phyloP scores from a whole-genome alignment of 2,888 invertebrate genomes.

The Zaprionus obscuricornis region DNA sequence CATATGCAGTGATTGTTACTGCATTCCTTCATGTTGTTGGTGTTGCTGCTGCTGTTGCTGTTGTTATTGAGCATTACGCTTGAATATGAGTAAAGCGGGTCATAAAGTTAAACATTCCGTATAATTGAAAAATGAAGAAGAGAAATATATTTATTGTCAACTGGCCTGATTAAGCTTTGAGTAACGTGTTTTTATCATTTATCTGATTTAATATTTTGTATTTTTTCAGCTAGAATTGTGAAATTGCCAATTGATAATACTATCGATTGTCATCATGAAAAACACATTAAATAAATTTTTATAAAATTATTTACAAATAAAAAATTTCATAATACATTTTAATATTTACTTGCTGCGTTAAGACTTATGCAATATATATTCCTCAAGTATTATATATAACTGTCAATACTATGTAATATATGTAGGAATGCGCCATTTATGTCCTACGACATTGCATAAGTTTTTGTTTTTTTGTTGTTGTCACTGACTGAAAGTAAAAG shows the following conservation, averaged over 20 bases:
- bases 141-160: neutral
- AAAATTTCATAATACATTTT: no score
- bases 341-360: neutral
- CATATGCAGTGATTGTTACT: neutral
- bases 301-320: no score
- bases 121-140: neutral
- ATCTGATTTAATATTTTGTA: no score
- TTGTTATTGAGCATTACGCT: slow-evolving; percentile 1
- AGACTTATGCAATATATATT: neutral
- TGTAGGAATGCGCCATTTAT: slow-evolving; percentile 36
- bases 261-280: no score
- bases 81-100: slow-evolving; percentile 34
- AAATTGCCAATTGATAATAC: no score
- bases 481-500: slow-evolving; percentile 31
- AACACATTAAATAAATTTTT: no score
- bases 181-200: no score
- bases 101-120: slow-evolving; percentile 24
- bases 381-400: no score
- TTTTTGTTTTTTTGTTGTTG: no score
- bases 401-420: slow-evolving; percentile 10
- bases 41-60: no score
- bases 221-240: no score
- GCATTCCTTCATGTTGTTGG: neutral
- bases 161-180: neutral
- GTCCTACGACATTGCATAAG: slow-evolving; percentile 39